Evolutionary conservation across 2,797 vertebrate species (phyloP), one percentile per base, ranked within the genome.

Genomic region (Oreochromis mossambicus): DNA sequence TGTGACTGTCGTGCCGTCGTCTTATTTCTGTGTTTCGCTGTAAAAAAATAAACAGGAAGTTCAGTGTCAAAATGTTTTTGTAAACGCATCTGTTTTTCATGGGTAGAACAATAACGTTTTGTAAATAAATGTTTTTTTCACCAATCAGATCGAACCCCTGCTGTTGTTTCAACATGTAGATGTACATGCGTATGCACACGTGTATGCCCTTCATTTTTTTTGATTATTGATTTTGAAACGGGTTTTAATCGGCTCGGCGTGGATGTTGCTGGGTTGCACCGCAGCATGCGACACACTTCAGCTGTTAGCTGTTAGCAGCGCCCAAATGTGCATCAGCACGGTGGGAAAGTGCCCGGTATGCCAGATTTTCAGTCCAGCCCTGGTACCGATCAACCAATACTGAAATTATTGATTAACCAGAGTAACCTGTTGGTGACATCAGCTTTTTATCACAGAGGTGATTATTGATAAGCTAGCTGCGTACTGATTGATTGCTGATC

Each of bases 41-140:
- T 89, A 38, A 81, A 89, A 68, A 73, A 48, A 46, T 43, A 75
- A 75, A 86, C 78, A 78, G 77, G 52, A 90, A 58, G 63, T 84
- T 85, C 11, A 13, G 56, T 88, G 84, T 87, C 34, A 14, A 77
- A 41, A 43, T 87, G 89, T 90, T 93, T 93, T 90, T 94, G 80
- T 88, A 48, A 50, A 75, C 1, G 2, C 70, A 38, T 89, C 76
- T 78, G 87, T 81, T 91, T 92, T 91, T 86, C 86, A 89, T 94
- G 3, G 50, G 87, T 90, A 84, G 80, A 88, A 86, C 32, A 66
- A 48, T 86, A 61, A 87, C 78, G 80, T 91, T 95, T 96, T 95
- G 91, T 92, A 91, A 95, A 95, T 94, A 94, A 95, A 95, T 78
- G 66, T 81, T 51, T 88, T 91, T 93, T 92, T 89, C 81, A 93